Evolutionary conservation across 30 jellyfish, hydroid and myxozoan genomes (phyloP).

Genomic region (Hydractinia symbiolongicarpus): DNA sequence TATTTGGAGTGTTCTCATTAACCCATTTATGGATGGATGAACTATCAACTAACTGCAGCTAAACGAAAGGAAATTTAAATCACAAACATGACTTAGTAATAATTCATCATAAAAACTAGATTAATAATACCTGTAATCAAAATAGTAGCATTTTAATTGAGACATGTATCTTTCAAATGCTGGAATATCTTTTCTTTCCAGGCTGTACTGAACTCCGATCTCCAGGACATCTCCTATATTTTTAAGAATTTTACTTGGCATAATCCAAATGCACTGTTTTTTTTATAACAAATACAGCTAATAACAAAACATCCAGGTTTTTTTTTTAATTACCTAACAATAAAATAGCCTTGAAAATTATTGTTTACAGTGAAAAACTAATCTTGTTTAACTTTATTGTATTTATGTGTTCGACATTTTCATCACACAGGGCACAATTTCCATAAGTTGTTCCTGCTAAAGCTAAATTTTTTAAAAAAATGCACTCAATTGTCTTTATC

Average conservation of each 20-base stretch:
- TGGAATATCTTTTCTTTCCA: conserved; percentile 84
- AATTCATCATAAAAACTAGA: no score
- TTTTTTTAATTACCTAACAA: background rate
- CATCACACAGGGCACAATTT: no score
- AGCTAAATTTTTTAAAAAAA: no score
- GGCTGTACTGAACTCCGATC: conserved; percentile 98
- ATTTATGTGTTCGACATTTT: background rate
- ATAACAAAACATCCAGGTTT: background rate
- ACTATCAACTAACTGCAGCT: no score
- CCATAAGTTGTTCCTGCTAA: no score
- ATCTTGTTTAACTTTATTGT: background rate
- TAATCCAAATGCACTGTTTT: background rate
- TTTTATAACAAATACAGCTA: background rate
- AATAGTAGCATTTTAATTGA: conserved; percentile 89
- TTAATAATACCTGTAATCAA: conserved; percentile 72
- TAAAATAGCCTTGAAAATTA: background rate
- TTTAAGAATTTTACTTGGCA: background rate
- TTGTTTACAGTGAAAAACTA: background rate
- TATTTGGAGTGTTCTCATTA: no score
- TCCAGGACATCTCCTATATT: conserved; percentile 84
- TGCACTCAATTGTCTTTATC: no score
- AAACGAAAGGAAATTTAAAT: no score
- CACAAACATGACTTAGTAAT: no score
- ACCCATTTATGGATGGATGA: no score
- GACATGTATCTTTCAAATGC: conserved; percentile 94